Evolutionary conservation across 1,140 invertebrate genomes (phyloP), one percentile per base, ranked within the genome.

Genomic region (Laupala kohalensis): DNA sequence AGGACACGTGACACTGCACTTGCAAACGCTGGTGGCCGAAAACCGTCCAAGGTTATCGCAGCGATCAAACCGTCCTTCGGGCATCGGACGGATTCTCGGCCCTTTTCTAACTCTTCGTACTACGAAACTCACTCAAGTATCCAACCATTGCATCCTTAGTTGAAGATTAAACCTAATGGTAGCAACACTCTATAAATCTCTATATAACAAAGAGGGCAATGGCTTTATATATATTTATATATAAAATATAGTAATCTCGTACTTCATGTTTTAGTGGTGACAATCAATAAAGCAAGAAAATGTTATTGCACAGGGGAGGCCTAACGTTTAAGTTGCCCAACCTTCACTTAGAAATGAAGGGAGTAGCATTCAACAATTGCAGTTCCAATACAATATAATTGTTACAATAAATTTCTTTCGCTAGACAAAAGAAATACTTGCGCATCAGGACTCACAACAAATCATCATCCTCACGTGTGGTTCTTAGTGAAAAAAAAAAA

Each of bases 401-500:
- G 13, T 68, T 68, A 68, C n/a, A 68, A 29, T 68, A 30, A 6
- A 68, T 29, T 37, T 29, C 37, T 68, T 37, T 68, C n/a, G 27
- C 23, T 26, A 9, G 12, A 24, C 29, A 9, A 23, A 29, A 68
- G 67, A 68, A 68, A 68, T 68, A 30, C 29, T 37, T 68, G n/a
- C 27, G 26, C 12, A 28, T 12, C 19, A 23, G 29, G 19, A n/a
- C 29, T 13, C 25, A 68, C 37, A 37, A 13, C n/a, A n/a, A 67
- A 28, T 5, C 25, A 27, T 13, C n/a, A 4, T 5, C 12, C 19
- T 15, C 29, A 29, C 27, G n/a, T 66, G 5, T 66, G 27, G 25
- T 26, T 26, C 0, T 2, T 66, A 26, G 13, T 15, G 25, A 9
- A 66, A 26, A 15, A 66, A 25, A 66, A 15, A 19, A 26, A 13